Percentiles rank a stretch among this genome's conserved stretches.
Conservation (phyloP, 2,797 vertebrate species). For the Gorsachius magnificus region DNA sequence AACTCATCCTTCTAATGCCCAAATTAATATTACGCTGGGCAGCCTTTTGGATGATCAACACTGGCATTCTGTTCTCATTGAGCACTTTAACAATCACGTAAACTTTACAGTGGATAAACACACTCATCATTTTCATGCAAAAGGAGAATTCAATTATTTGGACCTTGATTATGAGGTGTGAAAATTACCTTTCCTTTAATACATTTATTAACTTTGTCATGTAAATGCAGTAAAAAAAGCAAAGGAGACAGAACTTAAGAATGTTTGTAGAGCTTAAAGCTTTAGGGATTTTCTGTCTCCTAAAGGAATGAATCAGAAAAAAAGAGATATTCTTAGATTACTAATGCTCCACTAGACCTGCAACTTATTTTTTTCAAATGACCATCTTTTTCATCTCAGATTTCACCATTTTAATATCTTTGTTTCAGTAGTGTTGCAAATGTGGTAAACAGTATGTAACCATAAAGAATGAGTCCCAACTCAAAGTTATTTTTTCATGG, state of each 20-base stretch:
- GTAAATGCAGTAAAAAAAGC: neutral
- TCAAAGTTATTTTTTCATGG: neutral
- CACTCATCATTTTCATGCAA: slow-evolving; percentile 80
- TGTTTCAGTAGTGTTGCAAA: neutral
- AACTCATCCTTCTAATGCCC: slow-evolving; percentile 65
- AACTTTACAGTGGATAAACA: slow-evolving; percentile 93
- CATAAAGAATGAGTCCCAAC: neutral
- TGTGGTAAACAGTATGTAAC: neutral
- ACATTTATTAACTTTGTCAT: neutral
- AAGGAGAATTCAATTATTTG: slow-evolving; percentile 81
- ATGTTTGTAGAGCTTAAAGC: neutral
- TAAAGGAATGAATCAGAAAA: neutral
- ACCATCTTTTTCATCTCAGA: neutral
- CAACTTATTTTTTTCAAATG: neutral
- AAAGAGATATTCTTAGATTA: neutral
- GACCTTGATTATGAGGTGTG: slow-evolving; percentile 88
- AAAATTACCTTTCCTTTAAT: slow-evolving; percentile 66
- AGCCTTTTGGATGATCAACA: slow-evolving; percentile 94
- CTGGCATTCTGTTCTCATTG: slow-evolving; percentile 88
- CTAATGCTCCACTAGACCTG: neutral
- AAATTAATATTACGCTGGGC: slow-evolving; percentile 80
- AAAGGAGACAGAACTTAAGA: neutral
- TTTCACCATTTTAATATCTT: neutral
- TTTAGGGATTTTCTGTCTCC: neutral
- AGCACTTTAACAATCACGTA: slow-evolving; percentile 82